Evolutionary conservation across 2,888 invertebrate genomes (phyloP), one percentile per base, ranked within the genome.

Genomic region (Celastrina argiolus): DNA sequence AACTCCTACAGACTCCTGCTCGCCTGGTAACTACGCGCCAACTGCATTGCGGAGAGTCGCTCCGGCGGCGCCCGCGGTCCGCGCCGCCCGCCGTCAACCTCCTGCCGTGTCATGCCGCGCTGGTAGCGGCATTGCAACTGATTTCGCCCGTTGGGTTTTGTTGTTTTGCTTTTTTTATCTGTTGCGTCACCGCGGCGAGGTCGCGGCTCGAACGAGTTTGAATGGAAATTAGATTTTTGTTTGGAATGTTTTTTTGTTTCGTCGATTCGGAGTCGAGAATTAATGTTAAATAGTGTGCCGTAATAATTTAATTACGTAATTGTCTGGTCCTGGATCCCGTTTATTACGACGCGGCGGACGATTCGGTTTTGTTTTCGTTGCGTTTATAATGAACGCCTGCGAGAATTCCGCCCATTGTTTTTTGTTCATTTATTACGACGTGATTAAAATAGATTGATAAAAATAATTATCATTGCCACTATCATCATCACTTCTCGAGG

Each of bases 1-100:
- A 80, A 88, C 77, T 86, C 93, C 94, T 92, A 85, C 84, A 58
- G 56, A 73, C 74, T 78, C 74, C 83, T 91, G 90, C 77, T 80
- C 79, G 80, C 90, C 90, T 91, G 87, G 90, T 91, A 91, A 81
- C 84, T 89, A 85, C 90, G 90, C 90, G 90, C 90, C 90, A 91
- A 91, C 87, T 86, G 82, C 88, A 85, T 88, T 85, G 87, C 88
- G 83, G 88, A 87, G 81, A 84, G 86, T 78, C 77, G 81, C 76
- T 81, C 78, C 78, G 75, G 78, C 81, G 77, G 76, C 72, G 74
- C 73, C 75, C 72, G 73, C 70, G 73, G 69, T 70, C 79, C 71
- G 69, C 78, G 76, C 76, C 76, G 76, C 71, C 74, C 74, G 74
- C 76, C 34, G 22, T 4, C 12, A 64, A 74, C 76, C 84, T 79